phyloP scores from a whole-genome alignment of 2,797 vertebrate species.

The Hydrophis major region DNA sequence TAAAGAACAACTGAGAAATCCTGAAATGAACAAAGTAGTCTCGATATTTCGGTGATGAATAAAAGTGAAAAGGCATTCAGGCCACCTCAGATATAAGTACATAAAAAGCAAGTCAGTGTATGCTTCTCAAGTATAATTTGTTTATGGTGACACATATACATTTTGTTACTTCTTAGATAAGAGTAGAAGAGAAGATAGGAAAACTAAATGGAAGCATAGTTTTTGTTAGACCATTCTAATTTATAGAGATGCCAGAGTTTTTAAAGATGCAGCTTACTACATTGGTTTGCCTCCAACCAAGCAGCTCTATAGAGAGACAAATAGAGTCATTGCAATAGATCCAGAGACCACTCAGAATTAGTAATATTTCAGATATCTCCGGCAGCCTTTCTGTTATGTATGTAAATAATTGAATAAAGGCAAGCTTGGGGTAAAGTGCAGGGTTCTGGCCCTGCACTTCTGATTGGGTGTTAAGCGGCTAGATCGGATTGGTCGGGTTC shows the following conservation, averaged over 20 bases:
- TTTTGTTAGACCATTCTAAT: neutral
- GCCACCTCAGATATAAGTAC: neutral
- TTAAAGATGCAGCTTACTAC: neutral
- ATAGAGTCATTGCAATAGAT: neutral
- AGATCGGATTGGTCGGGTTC: too few relatives aligned
- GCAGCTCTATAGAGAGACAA: neutral
- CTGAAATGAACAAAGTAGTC: slow-evolving; percentile 32
- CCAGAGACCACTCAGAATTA: neutral
- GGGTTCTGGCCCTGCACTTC: too few relatives aligned
- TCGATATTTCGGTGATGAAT: neutral
- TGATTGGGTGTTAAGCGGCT: too few relatives aligned
- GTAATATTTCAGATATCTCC: neutral
- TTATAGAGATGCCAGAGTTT: neutral
- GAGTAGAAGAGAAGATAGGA: neutral
- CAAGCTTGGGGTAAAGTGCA: too few relatives aligned
- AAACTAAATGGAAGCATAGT: neutral
- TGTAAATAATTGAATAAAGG: too few relatives aligned
- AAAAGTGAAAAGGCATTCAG: neutral
- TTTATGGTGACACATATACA: neutral
- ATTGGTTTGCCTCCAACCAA: neutral
- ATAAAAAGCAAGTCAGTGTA: slow-evolving; percentile 10
- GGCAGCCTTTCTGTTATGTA: neutral
- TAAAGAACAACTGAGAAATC: slow-evolving; percentile 5
- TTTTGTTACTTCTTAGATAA: neutral
- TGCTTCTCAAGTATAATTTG: slow-evolving; percentile 9